Percentiles rank a stretch among this genome's conserved stretches.
These are phyloP conservation scores for Neodontobutis hainanensis DNA, from an alignment of 2,113 vertebrate species.

Conservation along the genomic window DNA sequence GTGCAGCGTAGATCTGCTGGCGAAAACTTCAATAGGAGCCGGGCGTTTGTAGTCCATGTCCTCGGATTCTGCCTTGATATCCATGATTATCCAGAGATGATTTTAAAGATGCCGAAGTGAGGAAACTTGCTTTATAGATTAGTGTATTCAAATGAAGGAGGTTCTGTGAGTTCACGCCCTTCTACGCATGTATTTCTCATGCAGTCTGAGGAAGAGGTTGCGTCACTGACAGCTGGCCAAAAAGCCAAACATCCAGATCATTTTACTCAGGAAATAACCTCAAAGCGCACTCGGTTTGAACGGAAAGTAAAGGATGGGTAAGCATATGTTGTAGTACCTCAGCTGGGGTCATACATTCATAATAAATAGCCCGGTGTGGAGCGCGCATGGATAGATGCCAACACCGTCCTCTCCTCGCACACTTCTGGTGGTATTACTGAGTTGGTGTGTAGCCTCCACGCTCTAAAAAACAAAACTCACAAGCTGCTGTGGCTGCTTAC, in stretches of 20 bases:
- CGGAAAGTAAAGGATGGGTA: constrained; percentile 17
- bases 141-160: constrained; percentile 29
- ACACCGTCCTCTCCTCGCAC: constrained; percentile 46
- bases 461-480: constrained; percentile 6
- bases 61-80: constrained; percentile 90
- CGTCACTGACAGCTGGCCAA: constrained; percentile 62
- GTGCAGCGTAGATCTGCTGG: constrained; percentile 96
- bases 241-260: constrained; percentile 17
- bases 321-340: constrained; percentile 26
- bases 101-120: constrained; percentile 16
- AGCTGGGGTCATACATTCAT: constrained; percentile 50
- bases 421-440: constrained; percentile 49
- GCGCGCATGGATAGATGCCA: constrained; percentile 66
- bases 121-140: constrained; percentile 13
- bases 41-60: constrained; percentile 89
- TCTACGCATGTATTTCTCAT: constrained; percentile 62
- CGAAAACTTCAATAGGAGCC: constrained; percentile 93
- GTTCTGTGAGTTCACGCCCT: constrained; percentile 74
- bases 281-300: background rate
- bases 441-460: constrained; percentile 38
- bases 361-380: constrained; percentile 28
- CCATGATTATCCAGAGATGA: constrained; percentile 77
- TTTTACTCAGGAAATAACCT: constrained; percentile 5
- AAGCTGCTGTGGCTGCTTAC: background rate
- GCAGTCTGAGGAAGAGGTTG: constrained; percentile 58